Evolutionary conservation across 2,797 vertebrate species (phyloP), one percentile per base, ranked within the genome.

Genomic region (Mus caroli): DNA sequence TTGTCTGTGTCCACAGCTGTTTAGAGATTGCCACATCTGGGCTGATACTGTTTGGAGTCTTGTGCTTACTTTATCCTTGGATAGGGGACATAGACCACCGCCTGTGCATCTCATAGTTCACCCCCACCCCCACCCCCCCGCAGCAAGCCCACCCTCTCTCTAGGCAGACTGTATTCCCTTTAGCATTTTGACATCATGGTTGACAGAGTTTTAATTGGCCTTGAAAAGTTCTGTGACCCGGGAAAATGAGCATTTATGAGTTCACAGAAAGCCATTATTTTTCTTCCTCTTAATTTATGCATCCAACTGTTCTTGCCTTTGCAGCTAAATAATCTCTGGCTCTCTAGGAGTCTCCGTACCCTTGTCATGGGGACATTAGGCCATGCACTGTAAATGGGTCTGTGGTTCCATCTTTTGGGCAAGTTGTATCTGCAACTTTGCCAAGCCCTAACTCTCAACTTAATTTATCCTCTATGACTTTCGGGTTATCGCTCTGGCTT

Each of bases 221-320:
- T 89, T 88, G 34, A 94, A 92, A 96, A 96, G 86, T 96, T 97
- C 93, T 91, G n/a, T 77, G 96, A 96, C 94, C 96, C 94, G 17
- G 94, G 89, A 96, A 97, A 97, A 95, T 87, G 89, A 97, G 62
- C 56, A 31, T 95, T 94, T 94, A 84, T 62, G 88, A 96, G 95
- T 95, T 97, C 95, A 91, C 75, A 69, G 86, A 89, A 93, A 94
- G 88, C 79, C 92, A 94, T 96, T 94, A 84, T 94, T 97, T 93
- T 91, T 96, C 95, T 96, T 87, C 95, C 96, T 97, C 83, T 95
- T 96, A 92, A 96, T 97, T 96, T 95, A 92, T 91, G 90, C 92
- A 88, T 96, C 82, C 75, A 69, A 75, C 75, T 84, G 3, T 13
- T 69, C 86, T 78, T 52, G 92, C 76, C 31, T 89, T 37, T 26